Evolutionary conservation across 2,797 vertebrate species (phyloP).

Genomic region (Oreochromis mossambicus): DNA sequence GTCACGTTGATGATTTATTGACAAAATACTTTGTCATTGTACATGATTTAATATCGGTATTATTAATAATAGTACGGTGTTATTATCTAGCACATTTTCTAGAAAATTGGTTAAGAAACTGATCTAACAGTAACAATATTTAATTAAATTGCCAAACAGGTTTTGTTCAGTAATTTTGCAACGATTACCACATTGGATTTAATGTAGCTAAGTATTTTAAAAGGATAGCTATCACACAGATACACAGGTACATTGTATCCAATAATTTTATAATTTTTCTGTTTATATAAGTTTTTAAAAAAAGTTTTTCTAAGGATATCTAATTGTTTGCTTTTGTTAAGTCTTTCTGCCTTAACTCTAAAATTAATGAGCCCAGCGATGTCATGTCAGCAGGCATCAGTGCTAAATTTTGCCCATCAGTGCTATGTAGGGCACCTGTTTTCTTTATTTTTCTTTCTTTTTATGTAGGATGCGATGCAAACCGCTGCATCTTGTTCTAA

Average conservation of each 20-base stretch:
- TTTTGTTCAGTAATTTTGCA: background rate
- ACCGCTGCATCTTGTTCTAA: constrained; percentile 46
- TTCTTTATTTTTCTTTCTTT: background rate
- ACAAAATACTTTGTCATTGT: background rate
- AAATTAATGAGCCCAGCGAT: background rate
- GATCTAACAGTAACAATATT: background rate
- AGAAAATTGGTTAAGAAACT: background rate
- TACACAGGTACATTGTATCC: background rate
- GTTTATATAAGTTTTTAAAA: fast-evolving
- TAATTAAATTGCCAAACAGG: background rate
- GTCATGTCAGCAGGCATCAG: constrained; percentile 13
- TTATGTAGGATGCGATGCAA: constrained; percentile 15
- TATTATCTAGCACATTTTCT: background rate
- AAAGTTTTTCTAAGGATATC: background rate
- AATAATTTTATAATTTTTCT: background rate
- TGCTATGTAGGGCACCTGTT: background rate
- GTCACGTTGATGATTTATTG: background rate
- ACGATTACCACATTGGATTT: background rate
- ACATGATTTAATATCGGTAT: background rate
- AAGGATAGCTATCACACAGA: background rate
- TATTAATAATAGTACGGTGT: background rate
- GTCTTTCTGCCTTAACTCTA: background rate
- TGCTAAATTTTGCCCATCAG: background rate
- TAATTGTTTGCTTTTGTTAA: background rate
- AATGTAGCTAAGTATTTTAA: background rate